Percentiles rank a stretch among this genome's conserved stretches.
phyloP scores from a whole-genome alignment of 2,888 invertebrate genomes.

The Pocota personata region DNA sequence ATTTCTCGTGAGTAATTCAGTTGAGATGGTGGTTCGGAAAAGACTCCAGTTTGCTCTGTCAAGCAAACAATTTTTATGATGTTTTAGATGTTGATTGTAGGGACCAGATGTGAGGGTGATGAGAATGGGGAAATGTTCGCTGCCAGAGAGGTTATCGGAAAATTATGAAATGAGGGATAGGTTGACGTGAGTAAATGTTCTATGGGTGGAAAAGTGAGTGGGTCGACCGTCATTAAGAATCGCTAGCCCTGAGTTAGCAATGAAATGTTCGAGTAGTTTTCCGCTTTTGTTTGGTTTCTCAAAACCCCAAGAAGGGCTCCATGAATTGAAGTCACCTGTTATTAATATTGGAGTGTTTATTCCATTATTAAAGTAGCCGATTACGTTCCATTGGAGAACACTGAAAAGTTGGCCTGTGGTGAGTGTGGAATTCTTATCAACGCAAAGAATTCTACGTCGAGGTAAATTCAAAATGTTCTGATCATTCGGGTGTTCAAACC shows the following conservation, averaged over 20 bases:
- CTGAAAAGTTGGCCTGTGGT: constrained; percentile 4
- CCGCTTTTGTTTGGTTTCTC: not conserved
- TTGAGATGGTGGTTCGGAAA: not conserved
- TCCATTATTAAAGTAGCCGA: constrained; percentile 40
- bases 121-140: constrained; percentile 5
- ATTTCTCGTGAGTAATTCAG: not conserved
- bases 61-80: not conserved
- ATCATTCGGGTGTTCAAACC: not conserved
- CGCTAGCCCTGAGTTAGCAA: constrained; percentile 4
- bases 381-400: constrained; percentile 34
- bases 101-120: not conserved
- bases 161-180: not conserved
- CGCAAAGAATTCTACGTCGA: not conserved
- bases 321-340: constrained; percentile 38
- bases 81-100: not conserved
- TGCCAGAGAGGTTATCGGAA: not conserved
- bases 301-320: constrained; percentile 21
- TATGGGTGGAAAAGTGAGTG: not conserved
- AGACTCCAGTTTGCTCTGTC: not conserved
- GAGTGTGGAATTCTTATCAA: not conserved
- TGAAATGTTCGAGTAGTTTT: constrained; percentile 3
- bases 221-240: constrained; percentile 32
- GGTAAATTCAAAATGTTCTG: not conserved
- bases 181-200: constrained; percentile 37
- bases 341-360: not conserved